Percentiles rank a stretch among this genome's conserved stretches.
Conservation (phyloP, 2,113 vertebrate species). For the Tachysurus vachellii region DNA sequence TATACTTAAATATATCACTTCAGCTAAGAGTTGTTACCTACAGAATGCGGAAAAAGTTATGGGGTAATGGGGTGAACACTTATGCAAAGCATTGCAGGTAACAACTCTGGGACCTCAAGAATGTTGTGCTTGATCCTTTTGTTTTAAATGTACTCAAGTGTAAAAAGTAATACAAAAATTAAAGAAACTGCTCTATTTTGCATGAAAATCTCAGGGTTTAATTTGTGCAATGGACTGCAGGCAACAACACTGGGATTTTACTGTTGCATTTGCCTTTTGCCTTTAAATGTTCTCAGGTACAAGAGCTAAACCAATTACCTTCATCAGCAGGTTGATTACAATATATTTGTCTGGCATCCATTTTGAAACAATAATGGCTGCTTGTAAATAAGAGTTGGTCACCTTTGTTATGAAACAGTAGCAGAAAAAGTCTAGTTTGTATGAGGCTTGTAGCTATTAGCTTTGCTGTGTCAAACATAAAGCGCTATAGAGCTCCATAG, state of each 20-base stretch:
- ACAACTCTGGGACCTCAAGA: background rate
- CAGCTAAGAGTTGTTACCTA: background rate
- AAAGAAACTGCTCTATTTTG: background rate
- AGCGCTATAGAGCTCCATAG: background rate
- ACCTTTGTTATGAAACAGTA: conserved; percentile 36
- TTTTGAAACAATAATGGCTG: conserved; percentile 33
- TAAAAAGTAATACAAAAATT: background rate
- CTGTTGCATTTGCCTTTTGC: conserved; percentile 8
- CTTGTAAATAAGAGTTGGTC: conserved; percentile 16
- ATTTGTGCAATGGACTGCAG: background rate
- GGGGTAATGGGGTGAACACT: background rate
- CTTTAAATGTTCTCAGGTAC: conserved; percentile 11
- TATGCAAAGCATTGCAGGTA: background rate
- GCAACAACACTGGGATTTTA: background rate
- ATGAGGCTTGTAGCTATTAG: background rate
- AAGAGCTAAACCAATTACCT: conserved; percentile 54
- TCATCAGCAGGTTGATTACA: conserved; percentile 56
- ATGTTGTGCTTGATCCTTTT: background rate
- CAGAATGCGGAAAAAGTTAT: background rate
- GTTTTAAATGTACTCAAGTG: background rate
- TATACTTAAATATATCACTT: background rate
- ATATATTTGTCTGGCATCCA: conserved; percentile 37
- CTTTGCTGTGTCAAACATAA: background rate
- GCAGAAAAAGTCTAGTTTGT: conserved; percentile 16
- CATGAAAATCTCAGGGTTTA: background rate